Percentiles rank a stretch among this genome's conserved stretches.
Conservation (phyloP, 2,113 vertebrate species). For the Zosterops hypoxanthus region DNA sequence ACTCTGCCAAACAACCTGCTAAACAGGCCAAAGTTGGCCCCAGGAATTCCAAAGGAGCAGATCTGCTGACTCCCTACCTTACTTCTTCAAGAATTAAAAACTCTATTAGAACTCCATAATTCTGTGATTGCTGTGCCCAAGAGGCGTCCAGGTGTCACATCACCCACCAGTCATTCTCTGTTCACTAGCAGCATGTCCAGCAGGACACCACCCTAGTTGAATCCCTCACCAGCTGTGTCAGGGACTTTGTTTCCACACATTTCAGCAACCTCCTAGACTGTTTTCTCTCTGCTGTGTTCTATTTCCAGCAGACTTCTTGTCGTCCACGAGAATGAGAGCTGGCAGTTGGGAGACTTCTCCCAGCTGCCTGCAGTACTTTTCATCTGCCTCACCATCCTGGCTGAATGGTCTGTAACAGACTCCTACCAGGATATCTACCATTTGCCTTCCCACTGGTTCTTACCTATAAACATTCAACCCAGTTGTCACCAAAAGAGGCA, state of each 20-base stretch:
- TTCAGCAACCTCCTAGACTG: not conserved
- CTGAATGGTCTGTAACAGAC: not conserved
- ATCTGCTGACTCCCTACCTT: not conserved
- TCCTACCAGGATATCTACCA: not conserved
- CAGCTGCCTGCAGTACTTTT: not conserved
- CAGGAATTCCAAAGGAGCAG: not conserved
- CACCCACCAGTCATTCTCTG: not conserved
- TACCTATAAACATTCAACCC: not conserved
- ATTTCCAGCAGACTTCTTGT: not conserved
- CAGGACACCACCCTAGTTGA: accelerated
- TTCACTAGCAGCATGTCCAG: not conserved
- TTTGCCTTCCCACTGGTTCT: not conserved
- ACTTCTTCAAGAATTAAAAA: not conserved
- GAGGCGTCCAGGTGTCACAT: not conserved
- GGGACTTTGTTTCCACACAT: not conserved
- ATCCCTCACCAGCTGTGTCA: not conserved
- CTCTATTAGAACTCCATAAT: not conserved
- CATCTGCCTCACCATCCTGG: not conserved
- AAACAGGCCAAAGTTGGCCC: not conserved
- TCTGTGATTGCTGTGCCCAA: not conserved
- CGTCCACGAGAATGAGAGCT: not conserved
- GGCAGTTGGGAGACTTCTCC: not conserved
- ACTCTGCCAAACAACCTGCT: not conserved
- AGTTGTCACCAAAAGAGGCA: not conserved
- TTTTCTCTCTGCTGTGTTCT: not conserved